Evolutionary conservation across 2,113 vertebrate genomes (phyloP), one percentile per base, ranked within the genome.

Genomic region (Scomber japonicus): DNA sequence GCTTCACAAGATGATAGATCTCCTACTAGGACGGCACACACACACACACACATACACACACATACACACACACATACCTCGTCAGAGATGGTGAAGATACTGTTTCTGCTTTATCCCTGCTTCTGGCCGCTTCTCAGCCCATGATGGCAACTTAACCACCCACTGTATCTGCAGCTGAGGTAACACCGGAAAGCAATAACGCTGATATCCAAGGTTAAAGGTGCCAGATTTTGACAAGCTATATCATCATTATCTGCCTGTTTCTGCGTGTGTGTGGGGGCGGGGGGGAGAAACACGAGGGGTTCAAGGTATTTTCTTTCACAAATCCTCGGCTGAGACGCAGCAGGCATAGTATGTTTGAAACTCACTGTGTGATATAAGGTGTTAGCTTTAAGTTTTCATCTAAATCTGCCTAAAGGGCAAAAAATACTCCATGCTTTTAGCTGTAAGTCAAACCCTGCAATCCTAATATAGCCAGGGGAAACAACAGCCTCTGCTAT

Each of bases 321-420:
- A 76, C 81, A 89, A 92, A 91, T 91, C 88, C 88, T 71, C 2
- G n/a, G 59, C 80, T 84, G 59, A 84, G 77, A 75, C 50, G 13
- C 71, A 71, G 68, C 80, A 31, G 84, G 80, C 71, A 75, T n/a
- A 15, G 71, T 60, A 17, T 16, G 71, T 57, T 82, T 85, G 31
- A 76, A 84, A 68, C 78, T 48, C 60, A 1, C 30, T 5, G 70
- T 81, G 74, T 81, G 85, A 86, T 86, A 86, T 64, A 66, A 8
- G 73, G 75, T 86, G 82, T 88, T 82, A 82, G 79, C 81, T 87
- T 81, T 75, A 82, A 81, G 81, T 85, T 84, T 76, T 81, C 60
- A 64, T 67, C 78, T 90, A 87, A 93, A 90, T 91, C 90, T 92
- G 87, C 88, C 89, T 83, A 80, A 88, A 88, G 85, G 87, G 80